These are phyloP conservation scores for Caloenas nicobarica DNA, from an alignment of 2,113 vertebrate genomes.

Conservation along the genomic window DNA sequence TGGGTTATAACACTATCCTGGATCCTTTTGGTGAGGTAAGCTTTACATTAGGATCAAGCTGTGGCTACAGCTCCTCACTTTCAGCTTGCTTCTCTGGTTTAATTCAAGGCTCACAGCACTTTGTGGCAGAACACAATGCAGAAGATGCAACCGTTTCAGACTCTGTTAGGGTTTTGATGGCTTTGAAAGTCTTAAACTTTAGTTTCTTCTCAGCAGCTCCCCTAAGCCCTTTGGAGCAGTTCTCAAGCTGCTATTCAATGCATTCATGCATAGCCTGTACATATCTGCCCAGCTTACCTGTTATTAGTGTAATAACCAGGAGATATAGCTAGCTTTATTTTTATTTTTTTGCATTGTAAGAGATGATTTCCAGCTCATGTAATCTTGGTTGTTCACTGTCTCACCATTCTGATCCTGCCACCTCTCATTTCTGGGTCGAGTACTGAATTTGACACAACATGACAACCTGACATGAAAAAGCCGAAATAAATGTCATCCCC, in stretches of 20 bases:
- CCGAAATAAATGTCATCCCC: background rate
- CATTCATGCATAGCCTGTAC: background rate
- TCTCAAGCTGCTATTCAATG: background rate
- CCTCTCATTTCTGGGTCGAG: background rate
- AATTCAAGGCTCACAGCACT: background rate
- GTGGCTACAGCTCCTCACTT: background rate
- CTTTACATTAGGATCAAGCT: background rate
- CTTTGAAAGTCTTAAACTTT: background rate
- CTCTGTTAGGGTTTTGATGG: background rate
- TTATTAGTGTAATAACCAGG: background rate
- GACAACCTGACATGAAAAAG: background rate
- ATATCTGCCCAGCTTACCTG: background rate
- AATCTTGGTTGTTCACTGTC: background rate
- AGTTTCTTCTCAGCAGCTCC: background rate
- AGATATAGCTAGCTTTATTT: background rate
- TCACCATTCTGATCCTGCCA: slow-evolving; percentile 6
- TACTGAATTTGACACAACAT: background rate
- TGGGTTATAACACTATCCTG: background rate
- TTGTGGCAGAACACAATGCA: background rate
- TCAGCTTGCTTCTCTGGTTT: background rate
- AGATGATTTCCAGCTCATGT: background rate
- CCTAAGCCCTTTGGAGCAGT: background rate
- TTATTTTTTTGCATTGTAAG: background rate
- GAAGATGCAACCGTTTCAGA: background rate
- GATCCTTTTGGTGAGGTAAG: background rate